phyloP scores from a whole-genome alignment of 2,888 invertebrate species.

The Falcaria lacertinaria region DNA sequence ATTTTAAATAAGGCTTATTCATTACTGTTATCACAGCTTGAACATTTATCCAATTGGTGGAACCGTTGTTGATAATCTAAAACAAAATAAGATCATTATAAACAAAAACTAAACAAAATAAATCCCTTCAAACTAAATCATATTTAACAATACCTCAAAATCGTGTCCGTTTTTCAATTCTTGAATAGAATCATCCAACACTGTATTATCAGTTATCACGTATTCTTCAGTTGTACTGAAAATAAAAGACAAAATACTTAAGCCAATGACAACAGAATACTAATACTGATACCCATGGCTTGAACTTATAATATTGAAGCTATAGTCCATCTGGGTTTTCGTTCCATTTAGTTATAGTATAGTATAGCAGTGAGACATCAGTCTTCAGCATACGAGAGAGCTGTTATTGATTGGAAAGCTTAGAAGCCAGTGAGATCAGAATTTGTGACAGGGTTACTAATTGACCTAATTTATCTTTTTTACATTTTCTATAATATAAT shows the following conservation, averaged over 20 bases:
- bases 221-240: constrained; percentile 21
- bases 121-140: background rate
- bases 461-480: too few species aligned
- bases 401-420: too few species aligned
- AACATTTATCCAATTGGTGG: constrained; percentile 36
- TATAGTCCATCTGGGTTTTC: too few species aligned
- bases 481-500: too few species aligned
- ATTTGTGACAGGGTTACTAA: too few species aligned
- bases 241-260: constrained; percentile 6
- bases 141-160: constrained; percentile 24
- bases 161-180: constrained; percentile 22
- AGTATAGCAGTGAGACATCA: too few species aligned
- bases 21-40: constrained; percentile 21
- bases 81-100: constrained; percentile 13
- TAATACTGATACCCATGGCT: too few species aligned
- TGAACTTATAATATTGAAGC: too few species aligned
- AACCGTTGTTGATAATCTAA: constrained; percentile 42
- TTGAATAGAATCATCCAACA: constrained; percentile 13
- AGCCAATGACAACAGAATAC: too few species aligned
- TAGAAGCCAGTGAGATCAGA: too few species aligned
- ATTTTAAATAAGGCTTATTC: constrained; percentile 23
- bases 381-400: too few species aligned
- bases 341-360: too few species aligned
- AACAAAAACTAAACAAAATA: constrained; percentile 7
- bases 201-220: constrained; percentile 29